These are phyloP conservation scores for Vulpes ferrilata DNA, from an alignment of 2,113 vertebrate genomes.

Conservation along the genomic window DNA sequence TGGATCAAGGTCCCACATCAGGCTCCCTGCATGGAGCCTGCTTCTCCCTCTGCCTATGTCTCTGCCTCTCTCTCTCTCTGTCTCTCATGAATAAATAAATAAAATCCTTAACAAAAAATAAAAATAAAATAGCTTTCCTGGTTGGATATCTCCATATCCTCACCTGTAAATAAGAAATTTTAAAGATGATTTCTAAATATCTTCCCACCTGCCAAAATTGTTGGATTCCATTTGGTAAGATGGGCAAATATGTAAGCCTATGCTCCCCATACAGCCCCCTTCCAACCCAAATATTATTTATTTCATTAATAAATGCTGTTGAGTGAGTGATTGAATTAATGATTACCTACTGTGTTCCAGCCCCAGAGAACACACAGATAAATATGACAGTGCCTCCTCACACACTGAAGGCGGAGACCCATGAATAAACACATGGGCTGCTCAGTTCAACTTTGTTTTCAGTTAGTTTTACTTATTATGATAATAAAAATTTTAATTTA, in stretches of 20 bases:
- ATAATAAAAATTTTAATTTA: slow-evolving; percentile 31
- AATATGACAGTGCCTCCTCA: slow-evolving; percentile 40
- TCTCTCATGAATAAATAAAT: no score
- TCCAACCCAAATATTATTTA: slow-evolving; percentile 49
- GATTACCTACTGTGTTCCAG: slow-evolving; percentile 21
- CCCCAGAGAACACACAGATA: slow-evolving; percentile 49
- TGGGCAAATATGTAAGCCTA: not conserved
- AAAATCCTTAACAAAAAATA: no score
- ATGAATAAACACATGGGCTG: slow-evolving; percentile 30
- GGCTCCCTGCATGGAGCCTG: no score
- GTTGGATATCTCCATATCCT: not conserved
- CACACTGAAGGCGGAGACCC: slow-evolving; percentile 7
- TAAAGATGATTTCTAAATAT: not conserved
- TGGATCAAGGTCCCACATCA: no score
- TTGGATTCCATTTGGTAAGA: not conserved
- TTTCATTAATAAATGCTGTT: slow-evolving; percentile 57
- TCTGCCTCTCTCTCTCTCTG: no score
- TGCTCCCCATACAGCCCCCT: not conserved
- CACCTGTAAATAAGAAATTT: not conserved
- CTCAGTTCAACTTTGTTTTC: slow-evolving; percentile 41
- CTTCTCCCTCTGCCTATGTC: no score
- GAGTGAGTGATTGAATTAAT: slow-evolving; percentile 54
- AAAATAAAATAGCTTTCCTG: not conserved
- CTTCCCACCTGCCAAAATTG: not conserved
- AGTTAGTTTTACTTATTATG: slow-evolving; percentile 48